Base-by-base conservation (phyloP, 2,797 vertebrate genomes). In the Cynopterus sphinx region DNA sequence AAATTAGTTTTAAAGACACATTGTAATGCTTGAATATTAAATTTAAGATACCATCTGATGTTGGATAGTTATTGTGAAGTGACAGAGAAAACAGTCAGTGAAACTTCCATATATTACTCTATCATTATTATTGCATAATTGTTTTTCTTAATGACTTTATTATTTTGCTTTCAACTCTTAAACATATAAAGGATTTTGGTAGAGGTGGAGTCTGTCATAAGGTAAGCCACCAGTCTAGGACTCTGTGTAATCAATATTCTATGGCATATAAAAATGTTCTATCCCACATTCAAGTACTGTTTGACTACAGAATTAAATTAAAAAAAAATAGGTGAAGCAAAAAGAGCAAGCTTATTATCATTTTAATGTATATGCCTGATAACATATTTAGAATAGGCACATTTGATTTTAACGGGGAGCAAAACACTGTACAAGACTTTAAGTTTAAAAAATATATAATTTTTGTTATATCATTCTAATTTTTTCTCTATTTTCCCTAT, bases 1-100 rank as follows among this genome's bases (percentile, higher is more conserved):
- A 94, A 84, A 39, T 63, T 86, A 68, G 17, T 55, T 95, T 93
- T 86, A 85, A 85, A 70, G 36, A 82, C 1, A 91, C n/a, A 61
- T n/a, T 75, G 16, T 41, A 63, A 77, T 71, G 4, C 70, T 83
- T 85, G 36, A 28, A 82, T 82, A 15, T 70, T n/a, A 82, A 86
- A 94, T 90, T 82, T 86, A 75, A 87, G 43, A 33, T 68, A 53
- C 2, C 22, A 59, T 21, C 7, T 31, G 16, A 43, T 67, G 12
- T 70, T 43, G 70, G 43, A 74, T 26, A 41, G 31, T 79, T 88
- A 87, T 65, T 65, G 15, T 90, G n/a, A 63, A 65, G 46, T 87
- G 63, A 82, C 53, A 94, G n/a, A 31, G 31, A 95, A 89, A 41
- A 74, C 0, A 84, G 73, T 67, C 53, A 65, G 28, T 63, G 26